phyloP scores from a whole-genome alignment of 2,888 invertebrate genomes.

The Neoaliturus tenellus region DNA sequence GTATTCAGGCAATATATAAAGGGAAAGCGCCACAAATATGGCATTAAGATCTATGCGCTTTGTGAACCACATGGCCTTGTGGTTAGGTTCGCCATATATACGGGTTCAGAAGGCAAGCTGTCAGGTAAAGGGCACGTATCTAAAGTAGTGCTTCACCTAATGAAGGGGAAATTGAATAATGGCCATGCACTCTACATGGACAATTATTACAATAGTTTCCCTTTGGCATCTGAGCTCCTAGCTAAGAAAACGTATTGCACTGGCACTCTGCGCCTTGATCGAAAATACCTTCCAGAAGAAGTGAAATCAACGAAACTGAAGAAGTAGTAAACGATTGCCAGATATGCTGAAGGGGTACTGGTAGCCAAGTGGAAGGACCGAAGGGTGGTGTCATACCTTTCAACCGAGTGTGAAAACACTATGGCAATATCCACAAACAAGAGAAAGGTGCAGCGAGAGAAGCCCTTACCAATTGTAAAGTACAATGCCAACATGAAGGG shows the following conservation, averaged over 20 bases:
- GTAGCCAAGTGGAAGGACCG: neutral
- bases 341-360: slow-evolving; percentile 1
- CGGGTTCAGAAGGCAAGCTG: neutral
- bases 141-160: neutral
- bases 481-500: too few relatives aligned
- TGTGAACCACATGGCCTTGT: neutral
- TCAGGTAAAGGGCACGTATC: neutral
- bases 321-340: slow-evolving; percentile 46
- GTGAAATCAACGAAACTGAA: slow-evolving; percentile 40
- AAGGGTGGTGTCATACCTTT: neutral
- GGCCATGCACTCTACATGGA: slow-evolving; percentile 7
- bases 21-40: slow-evolving; percentile 3
- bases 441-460: neutral
- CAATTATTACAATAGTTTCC: neutral
- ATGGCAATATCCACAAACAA: neutral
- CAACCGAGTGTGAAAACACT: neutral
- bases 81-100: neutral
- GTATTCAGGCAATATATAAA: too few relatives aligned
- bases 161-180: neutral
- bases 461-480: too few relatives aligned
- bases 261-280: slow-evolving; percentile 35
- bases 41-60: neutral
- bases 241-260: neutral
- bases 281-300: slow-evolving; percentile 36
- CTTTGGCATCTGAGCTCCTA: neutral